Conservation (phyloP, 2,113 vertebrate species). For the Coryphaenoides rupestris region DNA sequence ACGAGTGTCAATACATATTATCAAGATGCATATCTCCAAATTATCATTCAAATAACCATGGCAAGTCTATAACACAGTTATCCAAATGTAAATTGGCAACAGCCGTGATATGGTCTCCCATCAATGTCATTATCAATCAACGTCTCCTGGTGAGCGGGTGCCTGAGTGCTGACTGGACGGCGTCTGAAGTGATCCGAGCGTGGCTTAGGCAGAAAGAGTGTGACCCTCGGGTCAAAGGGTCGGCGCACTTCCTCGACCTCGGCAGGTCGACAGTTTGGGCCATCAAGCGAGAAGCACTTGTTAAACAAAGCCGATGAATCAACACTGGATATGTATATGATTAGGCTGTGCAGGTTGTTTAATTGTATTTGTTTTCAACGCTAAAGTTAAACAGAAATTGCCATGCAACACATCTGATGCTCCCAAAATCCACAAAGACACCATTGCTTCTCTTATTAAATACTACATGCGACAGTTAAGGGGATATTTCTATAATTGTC, state of each 20-base stretch:
- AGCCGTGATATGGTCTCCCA: constrained; percentile 22
- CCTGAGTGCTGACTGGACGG: constrained; percentile 12
- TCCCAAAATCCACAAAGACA: constrained; percentile 10
- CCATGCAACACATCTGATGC: constrained; percentile 7
- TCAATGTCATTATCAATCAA: constrained; percentile 38
- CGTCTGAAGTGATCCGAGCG: constrained; percentile 19
- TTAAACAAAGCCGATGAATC: constrained; percentile 18
- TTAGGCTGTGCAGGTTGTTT: neutral
- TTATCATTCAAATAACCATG: constrained; percentile 5
- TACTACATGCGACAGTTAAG: constrained; percentile 14
- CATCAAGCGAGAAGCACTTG: constrained; percentile 20
- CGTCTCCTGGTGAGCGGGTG: constrained; percentile 17
- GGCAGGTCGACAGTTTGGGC: constrained; percentile 45
- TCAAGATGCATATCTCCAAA: neutral
- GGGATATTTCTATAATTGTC: constrained; percentile 5
- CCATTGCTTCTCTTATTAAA: constrained; percentile 7
- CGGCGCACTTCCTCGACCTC: constrained; percentile 33
- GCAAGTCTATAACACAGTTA: constrained; percentile 16
- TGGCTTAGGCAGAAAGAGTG: constrained; percentile 36
- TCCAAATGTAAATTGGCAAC: constrained; percentile 17
- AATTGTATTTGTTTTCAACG: too few species aligned
- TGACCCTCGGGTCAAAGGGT: constrained; percentile 23
- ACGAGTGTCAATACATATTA: constrained; percentile 3
- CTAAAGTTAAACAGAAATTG: constrained; percentile 2
- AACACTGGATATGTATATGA: constrained; percentile 19